phyloP scores from a whole-genome alignment of 2,797 vertebrate genomes.

The Staurois parvus region DNA sequence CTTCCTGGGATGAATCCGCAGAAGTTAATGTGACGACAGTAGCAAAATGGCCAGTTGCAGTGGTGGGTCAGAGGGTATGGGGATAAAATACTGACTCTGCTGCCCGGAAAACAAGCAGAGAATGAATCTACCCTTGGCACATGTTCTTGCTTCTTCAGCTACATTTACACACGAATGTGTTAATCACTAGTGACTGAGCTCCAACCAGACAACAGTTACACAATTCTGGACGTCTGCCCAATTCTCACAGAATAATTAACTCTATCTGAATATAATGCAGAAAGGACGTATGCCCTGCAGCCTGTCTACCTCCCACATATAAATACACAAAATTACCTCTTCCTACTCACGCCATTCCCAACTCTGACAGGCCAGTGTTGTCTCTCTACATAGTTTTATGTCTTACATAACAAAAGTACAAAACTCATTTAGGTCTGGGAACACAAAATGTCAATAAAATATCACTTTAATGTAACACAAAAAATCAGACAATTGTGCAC shows the following conservation, averaged over 20 bases:
- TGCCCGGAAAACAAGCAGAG: background rate
- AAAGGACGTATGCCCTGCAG: conserved; percentile 49
- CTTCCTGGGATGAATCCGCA: background rate
- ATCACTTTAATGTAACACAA: no score
- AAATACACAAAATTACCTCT: background rate
- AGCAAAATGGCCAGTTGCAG: background rate
- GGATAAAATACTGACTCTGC: background rate
- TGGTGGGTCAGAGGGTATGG: background rate
- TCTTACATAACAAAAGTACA: background rate
- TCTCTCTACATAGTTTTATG: background rate
- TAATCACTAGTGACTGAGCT: conserved; percentile 24
- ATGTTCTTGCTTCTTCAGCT: conserved; percentile 19
- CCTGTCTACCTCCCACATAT: conserved; percentile 17
- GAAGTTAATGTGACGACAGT: background rate
- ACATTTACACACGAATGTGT: conserved; percentile 36
- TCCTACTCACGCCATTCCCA: background rate
- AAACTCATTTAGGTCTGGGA: no score
- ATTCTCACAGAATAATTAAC: conserved; percentile 56
- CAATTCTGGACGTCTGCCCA: conserved; percentile 40
- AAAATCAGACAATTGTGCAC: no score
- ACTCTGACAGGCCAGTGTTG: background rate
- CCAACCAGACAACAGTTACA: conserved; percentile 37
- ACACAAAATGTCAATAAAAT: no score
- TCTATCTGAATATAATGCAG: conserved; percentile 11
- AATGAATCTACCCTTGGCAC: conserved; percentile 8